Base-by-base conservation (phyloP, 1,140 invertebrate genomes). In the Ptiloglossa arizonensis region DNA sequence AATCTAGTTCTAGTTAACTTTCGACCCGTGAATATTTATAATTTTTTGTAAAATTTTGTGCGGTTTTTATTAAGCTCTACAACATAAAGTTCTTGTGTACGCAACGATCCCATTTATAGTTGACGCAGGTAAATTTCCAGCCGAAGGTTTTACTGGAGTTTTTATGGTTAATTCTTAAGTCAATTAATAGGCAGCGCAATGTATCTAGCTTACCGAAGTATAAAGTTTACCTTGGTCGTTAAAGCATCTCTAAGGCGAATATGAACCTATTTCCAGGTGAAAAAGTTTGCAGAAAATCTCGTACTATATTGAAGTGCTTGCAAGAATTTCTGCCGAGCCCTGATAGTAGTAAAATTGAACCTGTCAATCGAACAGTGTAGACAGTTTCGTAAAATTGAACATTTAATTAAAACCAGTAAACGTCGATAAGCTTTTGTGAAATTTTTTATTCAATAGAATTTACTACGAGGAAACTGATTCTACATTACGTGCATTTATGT, bases 221-320 rank as follows among this genome's bases (percentile, higher is more conserved):
- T 22, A 46, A 71, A 60, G 38, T 71, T 71, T 48, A 24, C 56
- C 24, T 13, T 60, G 35, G 68, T 60, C 68, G 68, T 71, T 71
- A 71, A 22, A 57, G 27, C 38, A 22, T 48, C 41, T 44, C 68
- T 71, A 60, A 60, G 54, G 52, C 56, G 68, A 71, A 60, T 71
- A 71, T 22, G 35, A 56, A 69, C 41, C 50, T 69, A 41, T 69
- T n/a, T 8, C 22, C 48, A 5, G 2, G 35, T 22, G 66, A 56
- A 41, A 69, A 69, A 56, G 5, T 54, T 69, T 5, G 15, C 17
- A 9, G 35, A 27, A 69, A 69, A 69, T 69, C 35, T 24, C 22
- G 41, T n/a, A 22, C 8, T n/a, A 9, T 11, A 9, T 6, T 27
- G 35, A 5, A 4, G 3, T 9, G 66, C 0, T 69, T 41, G 66